Percentiles rank a stretch among this genome's conserved stretches.
These are phyloP conservation scores for Heliornis fulica DNA, from an alignment of 2,113 vertebrate species.

Conservation along the genomic window DNA sequence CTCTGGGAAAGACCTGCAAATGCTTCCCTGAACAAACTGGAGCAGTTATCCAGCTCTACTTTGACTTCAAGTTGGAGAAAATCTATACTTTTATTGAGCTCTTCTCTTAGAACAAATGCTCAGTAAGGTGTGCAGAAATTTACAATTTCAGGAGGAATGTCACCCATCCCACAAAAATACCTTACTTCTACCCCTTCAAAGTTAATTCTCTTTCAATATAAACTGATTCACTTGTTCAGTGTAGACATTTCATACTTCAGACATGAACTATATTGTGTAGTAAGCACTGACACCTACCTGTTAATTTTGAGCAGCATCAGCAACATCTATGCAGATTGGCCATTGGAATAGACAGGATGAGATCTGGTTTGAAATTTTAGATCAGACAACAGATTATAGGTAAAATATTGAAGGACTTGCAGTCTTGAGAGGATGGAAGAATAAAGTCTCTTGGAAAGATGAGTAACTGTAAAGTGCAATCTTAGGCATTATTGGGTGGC, in stretches of 20 bases:
- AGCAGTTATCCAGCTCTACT: not conserved
- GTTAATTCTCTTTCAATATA: not conserved
- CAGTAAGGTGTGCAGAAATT: accelerated
- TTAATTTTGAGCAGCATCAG: not conserved
- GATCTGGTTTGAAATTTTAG: not conserved
- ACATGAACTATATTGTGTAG: not conserved
- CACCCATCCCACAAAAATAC: not conserved
- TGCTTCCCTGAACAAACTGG: not conserved
- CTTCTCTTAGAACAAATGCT: not conserved
- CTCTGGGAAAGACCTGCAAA: not conserved
- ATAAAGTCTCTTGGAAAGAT: not conserved
- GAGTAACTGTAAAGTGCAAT: not conserved
- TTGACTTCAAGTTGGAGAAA: not conserved
- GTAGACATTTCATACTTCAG: not conserved
- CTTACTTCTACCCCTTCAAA: not conserved
- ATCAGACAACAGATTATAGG: not conserved
- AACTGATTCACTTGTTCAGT: not conserved
- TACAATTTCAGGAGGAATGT: not conserved
- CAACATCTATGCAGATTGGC: not conserved
- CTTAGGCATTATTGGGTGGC: not conserved
- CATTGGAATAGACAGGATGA: not conserved
- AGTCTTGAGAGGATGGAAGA: not conserved
- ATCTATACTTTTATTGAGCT: not conserved
- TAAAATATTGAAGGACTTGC: not conserved
- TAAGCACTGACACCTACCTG: not conserved